phyloP scores from a whole-genome alignment of 2,113 vertebrate genomes.

The Salvelinus alpinus region DNA sequence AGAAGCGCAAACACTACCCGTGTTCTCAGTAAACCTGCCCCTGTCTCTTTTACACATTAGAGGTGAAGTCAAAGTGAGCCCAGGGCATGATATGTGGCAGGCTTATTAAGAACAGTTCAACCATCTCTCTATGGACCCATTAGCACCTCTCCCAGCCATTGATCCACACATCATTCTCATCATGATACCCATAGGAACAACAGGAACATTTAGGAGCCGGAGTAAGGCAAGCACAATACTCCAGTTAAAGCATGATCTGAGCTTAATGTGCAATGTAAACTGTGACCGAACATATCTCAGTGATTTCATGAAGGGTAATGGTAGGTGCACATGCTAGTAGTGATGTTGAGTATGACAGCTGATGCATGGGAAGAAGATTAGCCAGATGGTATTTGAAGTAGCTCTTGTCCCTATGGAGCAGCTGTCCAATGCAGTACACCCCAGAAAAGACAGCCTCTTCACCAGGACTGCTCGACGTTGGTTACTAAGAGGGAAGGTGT shows the following conservation, averaged over 20 bases:
- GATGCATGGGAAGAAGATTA: neutral
- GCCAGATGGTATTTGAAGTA: conserved; percentile 54
- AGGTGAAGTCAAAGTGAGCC: neutral
- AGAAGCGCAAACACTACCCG: neutral
- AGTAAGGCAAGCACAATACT: conserved; percentile 18
- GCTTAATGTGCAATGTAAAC: neutral
- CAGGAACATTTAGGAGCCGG: conserved; percentile 34
- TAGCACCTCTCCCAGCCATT: neutral
- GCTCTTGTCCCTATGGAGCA: conserved; percentile 53
- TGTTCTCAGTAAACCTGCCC: neutral
- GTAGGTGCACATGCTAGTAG: neutral
- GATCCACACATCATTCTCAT: neutral
- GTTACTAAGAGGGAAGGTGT: neutral
- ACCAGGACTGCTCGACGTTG: conserved; percentile 35
- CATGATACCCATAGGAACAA: conserved; percentile 25
- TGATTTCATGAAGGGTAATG: conserved; percentile 1
- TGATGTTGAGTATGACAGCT: neutral
- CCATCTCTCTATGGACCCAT: conserved; percentile 1
- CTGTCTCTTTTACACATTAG: neutral
- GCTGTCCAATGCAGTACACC: conserved; percentile 56
- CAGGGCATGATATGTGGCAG: neutral
- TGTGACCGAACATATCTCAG: neutral
- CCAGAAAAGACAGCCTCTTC: conserved; percentile 58
- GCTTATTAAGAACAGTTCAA: neutral
- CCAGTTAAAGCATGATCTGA: conserved; percentile 1